A percentile compares a stretch with the other conserved stretches of the same genome.
These are phyloP conservation scores for Eristalis tenax DNA, from an alignment of 2,888 invertebrate species.

Conservation along the genomic window DNA sequence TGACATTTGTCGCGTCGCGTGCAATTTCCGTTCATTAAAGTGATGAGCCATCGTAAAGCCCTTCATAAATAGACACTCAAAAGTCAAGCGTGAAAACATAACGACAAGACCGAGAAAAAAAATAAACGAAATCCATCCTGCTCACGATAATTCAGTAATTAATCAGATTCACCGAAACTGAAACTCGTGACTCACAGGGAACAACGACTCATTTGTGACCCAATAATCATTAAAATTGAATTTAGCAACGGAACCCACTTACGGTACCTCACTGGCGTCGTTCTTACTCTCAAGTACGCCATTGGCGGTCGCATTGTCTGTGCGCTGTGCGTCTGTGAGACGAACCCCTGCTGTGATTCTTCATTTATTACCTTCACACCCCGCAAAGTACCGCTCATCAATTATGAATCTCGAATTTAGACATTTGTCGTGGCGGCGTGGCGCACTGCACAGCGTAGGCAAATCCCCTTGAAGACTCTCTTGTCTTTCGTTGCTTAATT, in stretches of 20 bases:
- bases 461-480: slow-evolving; percentile 31
- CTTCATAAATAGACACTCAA: neutral
- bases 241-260: slow-evolving; percentile 60
- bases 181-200: neutral
- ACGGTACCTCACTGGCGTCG: slow-evolving; percentile 32
- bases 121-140: neutral
- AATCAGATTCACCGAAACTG: slow-evolving; percentile 31
- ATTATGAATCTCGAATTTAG: slow-evolving; percentile 62
- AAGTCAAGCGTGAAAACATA: neutral
- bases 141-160: slow-evolving; percentile 32
- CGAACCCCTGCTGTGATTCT: slow-evolving; percentile 58
- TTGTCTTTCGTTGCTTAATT: slow-evolving; percentile 44
- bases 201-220: slow-evolving; percentile 60
- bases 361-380: slow-evolving; percentile 68
- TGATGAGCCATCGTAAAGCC: neutral
- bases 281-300: neutral
- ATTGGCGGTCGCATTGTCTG: neutral
- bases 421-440: slow-evolving; percentile 35
- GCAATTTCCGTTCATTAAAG: neutral
- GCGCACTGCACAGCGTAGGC: slow-evolving; percentile 12
- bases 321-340: neutral
- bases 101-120: neutral
- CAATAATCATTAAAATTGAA: slow-evolving; percentile 62
- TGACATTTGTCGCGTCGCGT: neutral
- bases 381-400: slow-evolving; percentile 66